Evolutionary conservation across 2,113 vertebrate genomes (phyloP).

Genomic region (Rhagologus leucostigma): DNA sequence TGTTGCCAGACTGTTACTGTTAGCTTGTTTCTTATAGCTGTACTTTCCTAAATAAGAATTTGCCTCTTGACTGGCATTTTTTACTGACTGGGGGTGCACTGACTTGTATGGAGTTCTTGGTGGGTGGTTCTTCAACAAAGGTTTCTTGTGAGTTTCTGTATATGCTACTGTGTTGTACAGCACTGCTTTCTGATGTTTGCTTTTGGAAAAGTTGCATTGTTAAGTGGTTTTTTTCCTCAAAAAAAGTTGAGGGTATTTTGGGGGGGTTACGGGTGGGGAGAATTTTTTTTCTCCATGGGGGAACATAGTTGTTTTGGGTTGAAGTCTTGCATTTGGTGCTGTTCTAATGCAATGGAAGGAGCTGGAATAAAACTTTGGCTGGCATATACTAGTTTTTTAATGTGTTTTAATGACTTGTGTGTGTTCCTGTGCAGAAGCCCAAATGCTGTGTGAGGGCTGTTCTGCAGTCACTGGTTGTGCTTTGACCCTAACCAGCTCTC

Average conservation of each 20-base stretch:
- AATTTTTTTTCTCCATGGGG: background rate
- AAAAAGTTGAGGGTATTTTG: background rate
- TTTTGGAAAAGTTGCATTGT: background rate
- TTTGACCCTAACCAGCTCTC: background rate
- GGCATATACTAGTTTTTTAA: background rate
- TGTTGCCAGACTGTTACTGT: background rate
- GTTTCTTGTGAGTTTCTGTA: background rate
- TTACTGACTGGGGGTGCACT: background rate
- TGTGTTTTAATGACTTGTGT: background rate
- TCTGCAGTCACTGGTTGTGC: background rate
- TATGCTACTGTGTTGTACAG: background rate
- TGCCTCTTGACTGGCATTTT: background rate
- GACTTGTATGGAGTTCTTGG: background rate
- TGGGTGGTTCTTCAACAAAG: background rate
- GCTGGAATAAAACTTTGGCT: slow-evolving; percentile 41
- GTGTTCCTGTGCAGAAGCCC: background rate
- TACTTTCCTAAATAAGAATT: background rate
- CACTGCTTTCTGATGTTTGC: background rate
- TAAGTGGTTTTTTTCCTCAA: background rate
- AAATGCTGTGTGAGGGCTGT: background rate
- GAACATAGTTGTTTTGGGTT: background rate
- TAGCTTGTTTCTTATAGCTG: background rate
- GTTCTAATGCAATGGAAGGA: background rate
- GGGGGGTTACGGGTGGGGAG: background rate
- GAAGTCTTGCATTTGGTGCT: background rate